Base-by-base conservation (phyloP, 2,797 vertebrate genomes). In the Hyperoplus lanceolatus region DNA sequence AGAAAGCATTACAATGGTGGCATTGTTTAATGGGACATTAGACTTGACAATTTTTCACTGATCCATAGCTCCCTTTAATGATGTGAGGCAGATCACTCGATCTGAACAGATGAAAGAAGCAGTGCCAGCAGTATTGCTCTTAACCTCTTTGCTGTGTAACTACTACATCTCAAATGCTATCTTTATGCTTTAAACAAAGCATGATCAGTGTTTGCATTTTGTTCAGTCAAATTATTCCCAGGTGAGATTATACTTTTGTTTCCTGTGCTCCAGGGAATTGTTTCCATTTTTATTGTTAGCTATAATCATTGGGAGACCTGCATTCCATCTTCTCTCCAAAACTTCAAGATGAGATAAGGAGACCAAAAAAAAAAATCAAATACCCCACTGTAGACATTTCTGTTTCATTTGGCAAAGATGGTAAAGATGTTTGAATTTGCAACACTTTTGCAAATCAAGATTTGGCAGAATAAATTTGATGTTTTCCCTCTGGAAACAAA, bases 121-220 rank as follows among this genome's bases (percentile, higher is more conserved):
- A 83, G 95, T 97, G 97, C 97, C 97, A 98, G 97, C 97, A 98
- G 95, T 95, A 94, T 95, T 96, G 96, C 96, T 97, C 96, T 95
- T 71, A 90, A 92, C 94, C 94, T 89, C 87, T 79, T 94, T 94
- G 75, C 96, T 97, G 93, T 97, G 90, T 97, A 96, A 97, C 94
- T 91, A 78, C 82, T 91, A 80, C 92, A 96, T 95, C 91, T 92
- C 92, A 95, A 71, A 94, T 94, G 95, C 96, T 97, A 88, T 93
- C 80, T 84, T 90, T 77, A 87, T 85, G 95, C 94, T 94, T 95
- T 70, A 92, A 93, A 92, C 95, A 91, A 96, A 96, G 98, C 98
- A 98, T 99, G 97, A 96, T 96, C 95, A 94, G 95, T 96, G 97
- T 98, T 95, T 97, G 96, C 97, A 96, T 97, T 97, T 95, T 96